Evolutionary conservation across 2,888 invertebrate genomes (phyloP).

Genomic region (Synergus gifuensis): DNA sequence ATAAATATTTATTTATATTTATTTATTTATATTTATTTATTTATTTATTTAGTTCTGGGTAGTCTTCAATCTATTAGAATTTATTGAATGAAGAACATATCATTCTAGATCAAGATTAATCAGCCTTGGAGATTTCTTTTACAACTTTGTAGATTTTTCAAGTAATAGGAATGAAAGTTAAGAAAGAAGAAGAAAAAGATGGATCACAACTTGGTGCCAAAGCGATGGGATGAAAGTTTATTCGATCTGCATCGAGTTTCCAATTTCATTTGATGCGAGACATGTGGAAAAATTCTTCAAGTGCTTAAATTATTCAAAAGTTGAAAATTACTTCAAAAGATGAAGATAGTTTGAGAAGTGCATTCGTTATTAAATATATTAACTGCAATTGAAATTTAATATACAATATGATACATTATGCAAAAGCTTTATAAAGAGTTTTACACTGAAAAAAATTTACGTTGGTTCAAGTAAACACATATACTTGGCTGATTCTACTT

Average conservation of each 20-base stretch:
- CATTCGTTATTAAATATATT: too few species aligned
- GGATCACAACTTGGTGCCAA: slow-evolving; percentile 21
- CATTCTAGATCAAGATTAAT: slow-evolving; percentile 30
- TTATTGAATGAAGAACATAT: slow-evolving; percentile 10
- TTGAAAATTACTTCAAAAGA: too few species aligned
- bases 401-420: too few species aligned
- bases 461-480: too few species aligned
- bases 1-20: too few species aligned
- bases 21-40: too few species aligned
- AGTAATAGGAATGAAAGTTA: neutral
- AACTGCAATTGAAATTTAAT: too few species aligned
- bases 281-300: neutral
- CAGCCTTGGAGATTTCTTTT: slow-evolving; percentile 4
- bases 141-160: slow-evolving; percentile 14
- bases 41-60: slow-evolving; percentile 5
- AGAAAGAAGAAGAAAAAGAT: slow-evolving; percentile 39
- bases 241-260: neutral
- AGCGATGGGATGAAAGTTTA: neutral
- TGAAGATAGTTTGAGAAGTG: too few species aligned
- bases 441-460: too few species aligned
- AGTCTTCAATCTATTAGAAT: slow-evolving; percentile 2
- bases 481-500: too few species aligned
- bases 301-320: neutral
- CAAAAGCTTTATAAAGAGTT: too few species aligned
- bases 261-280: neutral